Base-by-base conservation (phyloP, 2,888 invertebrate genomes). In the Chrysolina oricalcia region DNA sequence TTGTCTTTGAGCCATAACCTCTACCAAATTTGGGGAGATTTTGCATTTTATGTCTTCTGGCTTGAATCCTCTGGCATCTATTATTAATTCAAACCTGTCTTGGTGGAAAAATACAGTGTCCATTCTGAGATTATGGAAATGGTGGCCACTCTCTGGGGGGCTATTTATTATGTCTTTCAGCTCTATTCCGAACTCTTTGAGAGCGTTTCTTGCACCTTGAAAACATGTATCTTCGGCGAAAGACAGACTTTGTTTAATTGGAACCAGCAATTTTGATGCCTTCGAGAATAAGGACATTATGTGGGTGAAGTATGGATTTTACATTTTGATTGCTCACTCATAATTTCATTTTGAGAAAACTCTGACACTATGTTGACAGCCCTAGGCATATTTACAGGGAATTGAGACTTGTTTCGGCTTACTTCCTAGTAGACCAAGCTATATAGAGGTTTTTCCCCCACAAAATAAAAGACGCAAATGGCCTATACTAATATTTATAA, bases 1-100 rank as follows among this genome's bases (percentile, higher is more conserved):
- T 56, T 75, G 72, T 46, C 64, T 72, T 27, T 72, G 74, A 13
- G 74, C 83, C 11, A 77, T 53, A 23, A 81, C 77, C 70, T 84
- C 83, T 1, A 83, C 79, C 9, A 80, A 59, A 53, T 75, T 81
- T n/a, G 73, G 73, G 2, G 82, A 81, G 56, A 84, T 73, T 23
- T 78, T 80, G 72, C 84, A 84, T 59, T 82, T 81, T 11, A 84
- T 76, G 73, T 84, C 83, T 70, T 84, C 82, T 8, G 84, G 83
- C 50, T 74, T 78, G 70, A 80, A 84, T 11, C 83, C 84, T 72
- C 83, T 77, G 23, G 82, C 82, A 73, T 84, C 84, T 35, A 84
- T 80, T 17, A 84, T 70, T 3, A 79, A 68, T 64, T 79, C 79
- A 65, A 79, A 79, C 67, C 79, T 69, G 50, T 79, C 79, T 50